Conservation (phyloP, 2,888 invertebrate species). For the Drosophila nigricruria region DNA sequence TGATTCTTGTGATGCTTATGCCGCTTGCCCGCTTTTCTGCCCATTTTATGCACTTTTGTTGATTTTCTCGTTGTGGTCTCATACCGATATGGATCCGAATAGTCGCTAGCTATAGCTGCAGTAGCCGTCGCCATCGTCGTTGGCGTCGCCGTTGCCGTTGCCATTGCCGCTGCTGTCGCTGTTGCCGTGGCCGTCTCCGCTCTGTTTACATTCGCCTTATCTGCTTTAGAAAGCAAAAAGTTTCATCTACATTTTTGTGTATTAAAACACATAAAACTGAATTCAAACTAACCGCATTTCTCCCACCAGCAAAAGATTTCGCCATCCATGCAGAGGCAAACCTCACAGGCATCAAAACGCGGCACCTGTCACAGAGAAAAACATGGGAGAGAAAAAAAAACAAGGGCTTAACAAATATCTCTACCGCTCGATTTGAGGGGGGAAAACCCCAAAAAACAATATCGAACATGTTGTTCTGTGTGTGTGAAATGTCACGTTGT, state of each 20-base stretch:
- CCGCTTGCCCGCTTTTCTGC: slow-evolving; percentile 69
- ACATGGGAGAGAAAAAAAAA: slow-evolving; percentile 21
- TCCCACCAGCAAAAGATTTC: slow-evolving; percentile 90
- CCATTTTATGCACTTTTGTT: slow-evolving; percentile 72
- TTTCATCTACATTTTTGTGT: slow-evolving; percentile 49
- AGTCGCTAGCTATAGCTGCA: slow-evolving; percentile 51
- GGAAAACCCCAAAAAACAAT: slow-evolving; percentile 3
- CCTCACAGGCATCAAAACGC: slow-evolving; percentile 88
- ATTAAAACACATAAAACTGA: slow-evolving; percentile 46
- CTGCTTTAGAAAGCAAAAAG: slow-evolving; percentile 58
- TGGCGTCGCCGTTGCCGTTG: neutral
- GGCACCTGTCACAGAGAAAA: slow-evolving; percentile 86
- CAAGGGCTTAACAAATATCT: slow-evolving; percentile 36
- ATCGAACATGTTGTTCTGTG: slow-evolving; percentile 22
- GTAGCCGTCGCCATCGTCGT: neutral
- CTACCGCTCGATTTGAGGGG: neutral
- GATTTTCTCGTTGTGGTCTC: slow-evolving; percentile 77
- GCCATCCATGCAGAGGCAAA: slow-evolving; percentile 88
- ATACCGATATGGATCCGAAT: slow-evolving; percentile 75
- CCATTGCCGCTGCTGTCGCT: neutral
- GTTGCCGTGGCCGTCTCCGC: neutral
- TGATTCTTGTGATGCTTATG: slow-evolving; percentile 75
- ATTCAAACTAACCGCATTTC: slow-evolving; percentile 86
- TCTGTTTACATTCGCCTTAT: slow-evolving; percentile 64
- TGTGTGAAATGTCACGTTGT: slow-evolving; percentile 28